Percentiles rank a stretch among this genome's conserved stretches.
These are phyloP conservation scores for Ailurus styani DNA, from an alignment of 2,113 vertebrate species.

Conservation along the genomic window DNA sequence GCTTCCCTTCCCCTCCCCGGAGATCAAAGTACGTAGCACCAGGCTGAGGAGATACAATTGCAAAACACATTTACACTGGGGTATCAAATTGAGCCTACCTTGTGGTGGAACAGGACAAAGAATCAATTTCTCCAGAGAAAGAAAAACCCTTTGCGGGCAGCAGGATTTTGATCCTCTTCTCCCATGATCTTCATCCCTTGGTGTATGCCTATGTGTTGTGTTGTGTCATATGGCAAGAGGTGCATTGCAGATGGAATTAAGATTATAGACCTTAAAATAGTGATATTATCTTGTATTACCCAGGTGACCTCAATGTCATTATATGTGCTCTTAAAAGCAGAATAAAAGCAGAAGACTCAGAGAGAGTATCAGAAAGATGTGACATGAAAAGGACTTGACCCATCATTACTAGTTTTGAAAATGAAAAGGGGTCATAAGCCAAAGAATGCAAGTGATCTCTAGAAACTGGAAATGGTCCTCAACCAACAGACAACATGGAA, in stretches of 20 bases:
- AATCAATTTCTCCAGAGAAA: neutral
- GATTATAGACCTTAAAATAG: neutral
- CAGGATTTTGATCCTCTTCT: neutral
- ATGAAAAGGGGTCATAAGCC: neutral
- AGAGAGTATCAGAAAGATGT: neutral
- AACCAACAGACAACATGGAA: neutral
- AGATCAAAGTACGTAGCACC: neutral
- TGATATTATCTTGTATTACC: neutral
- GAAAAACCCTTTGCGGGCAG: neutral
- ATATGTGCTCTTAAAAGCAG: neutral
- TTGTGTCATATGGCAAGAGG: neutral
- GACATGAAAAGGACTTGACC: neutral
- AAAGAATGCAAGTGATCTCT: neutral
- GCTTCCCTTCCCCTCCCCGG: neutral
- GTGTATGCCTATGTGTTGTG: neutral
- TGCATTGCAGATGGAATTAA: neutral
- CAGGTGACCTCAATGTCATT: neutral
- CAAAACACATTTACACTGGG: neutral
- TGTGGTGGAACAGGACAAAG: neutral
- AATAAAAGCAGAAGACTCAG: neutral
- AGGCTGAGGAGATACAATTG: neutral
- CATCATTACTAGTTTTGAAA: constrained; percentile 17
- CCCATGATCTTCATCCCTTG: neutral
- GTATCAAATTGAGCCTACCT: neutral
- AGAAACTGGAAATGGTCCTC: neutral